Evolutionary conservation across 2,113 vertebrate genomes (phyloP), one percentile per base, ranked within the genome.

Genomic region (Chaenogobius annularis): DNA sequence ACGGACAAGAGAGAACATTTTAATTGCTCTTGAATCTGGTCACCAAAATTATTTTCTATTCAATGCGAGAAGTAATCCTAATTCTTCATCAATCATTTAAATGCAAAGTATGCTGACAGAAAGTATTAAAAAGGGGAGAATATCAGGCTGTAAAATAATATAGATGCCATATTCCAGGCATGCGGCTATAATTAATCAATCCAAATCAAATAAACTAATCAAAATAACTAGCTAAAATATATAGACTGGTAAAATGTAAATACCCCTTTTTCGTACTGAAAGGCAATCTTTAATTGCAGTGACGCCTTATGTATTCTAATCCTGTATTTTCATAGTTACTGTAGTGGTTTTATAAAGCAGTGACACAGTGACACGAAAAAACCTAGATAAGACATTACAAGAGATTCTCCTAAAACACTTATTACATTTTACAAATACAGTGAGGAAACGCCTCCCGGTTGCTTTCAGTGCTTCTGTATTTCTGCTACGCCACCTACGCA

Each of bases 401-500:
- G n/a, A 4, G 12, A 63, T 75, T 20, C 48, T 48, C 65, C 64
- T 31, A 5, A 23, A 37, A 55, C 31, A 75, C 72, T 66, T 67
- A 70, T 0, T 19, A 61, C 65, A 69, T 62, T 19, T 79, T 72
- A 73, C 63, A 72, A 69, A 64, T 23, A 48, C 48, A 69, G 70
- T 9, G 35, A 82, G 75, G 81, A 80, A 78, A 81, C 40, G 65
- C 77, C 85, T 88, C 69, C 54, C 14, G 72, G 70, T 83, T 72
- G 83, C 61, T 77, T 78, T 81, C 72, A 48, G 74, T 78, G 82
- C 85, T 76, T 85, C 75, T 76, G 83, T 68, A 75, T 81, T 88
- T 88, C 82, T 88, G 85, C 79, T 63, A n/a, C 78, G 73, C 89
- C 86, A 77, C 89, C 90, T 89, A 87, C 90, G 55, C 88, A 86